A percentile compares a stretch with the other conserved stretches of the same genome.
Conservation (phyloP, 2,113 vertebrate species). For the Mobula hypostoma region DNA sequence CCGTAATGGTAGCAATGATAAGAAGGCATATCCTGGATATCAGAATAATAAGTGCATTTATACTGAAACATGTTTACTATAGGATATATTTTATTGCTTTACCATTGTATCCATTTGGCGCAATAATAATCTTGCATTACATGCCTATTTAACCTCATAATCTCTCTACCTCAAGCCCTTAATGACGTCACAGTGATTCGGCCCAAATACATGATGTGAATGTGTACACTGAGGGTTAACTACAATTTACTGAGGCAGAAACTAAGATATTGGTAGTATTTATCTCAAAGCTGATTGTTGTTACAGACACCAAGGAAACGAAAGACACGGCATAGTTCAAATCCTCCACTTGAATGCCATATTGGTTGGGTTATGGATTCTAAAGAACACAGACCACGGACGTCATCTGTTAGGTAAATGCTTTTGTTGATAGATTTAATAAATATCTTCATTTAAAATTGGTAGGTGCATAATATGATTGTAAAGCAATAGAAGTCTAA, state of each 20-base stretch:
- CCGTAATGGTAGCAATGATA: no score
- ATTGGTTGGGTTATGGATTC: conserved; percentile 97
- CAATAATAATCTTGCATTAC: not conserved
- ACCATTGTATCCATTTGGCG: not conserved
- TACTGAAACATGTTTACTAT: not conserved
- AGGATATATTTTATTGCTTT: not conserved
- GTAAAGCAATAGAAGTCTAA: not conserved
- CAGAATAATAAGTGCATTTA: not conserved
- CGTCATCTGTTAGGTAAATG: conserved; percentile 75
- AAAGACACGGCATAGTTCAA: conserved; percentile 84
- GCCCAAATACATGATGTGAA: conserved; percentile 19
- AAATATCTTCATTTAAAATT: not conserved
- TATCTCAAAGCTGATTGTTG: conserved; percentile 35
- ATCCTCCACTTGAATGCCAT: conserved; percentile 81
- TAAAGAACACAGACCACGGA: conserved; percentile 73
- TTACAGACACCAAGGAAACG: conserved; percentile 79
- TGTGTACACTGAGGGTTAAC: conserved; percentile 13
- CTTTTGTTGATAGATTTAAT: not conserved
- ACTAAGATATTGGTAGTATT: conserved; percentile 24
- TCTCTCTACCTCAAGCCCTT: conserved; percentile 30
- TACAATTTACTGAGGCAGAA: conserved; percentile 28
- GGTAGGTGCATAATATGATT: not conserved
- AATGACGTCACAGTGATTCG: conserved; percentile 33
- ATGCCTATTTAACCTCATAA: conserved; percentile 31
- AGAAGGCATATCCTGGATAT: no score